These are phyloP conservation scores for Meriones psammophilus DNA, from an alignment of 2,797 vertebrate species.

Conservation along the genomic window DNA sequence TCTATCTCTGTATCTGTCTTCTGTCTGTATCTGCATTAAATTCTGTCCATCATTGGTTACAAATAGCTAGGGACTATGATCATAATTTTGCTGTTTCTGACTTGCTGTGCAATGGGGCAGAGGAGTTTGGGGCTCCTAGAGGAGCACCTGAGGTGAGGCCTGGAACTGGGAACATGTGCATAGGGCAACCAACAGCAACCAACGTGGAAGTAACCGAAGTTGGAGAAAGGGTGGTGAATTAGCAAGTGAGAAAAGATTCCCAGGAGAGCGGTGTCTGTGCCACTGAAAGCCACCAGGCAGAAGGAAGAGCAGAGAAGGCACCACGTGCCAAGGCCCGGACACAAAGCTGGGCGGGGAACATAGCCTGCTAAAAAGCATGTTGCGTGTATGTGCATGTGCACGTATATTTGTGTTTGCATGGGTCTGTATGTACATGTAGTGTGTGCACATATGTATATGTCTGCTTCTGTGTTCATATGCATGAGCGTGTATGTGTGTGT, in stretches of 20 bases:
- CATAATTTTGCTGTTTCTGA: slow-evolving; percentile 7
- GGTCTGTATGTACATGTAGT: not conserved
- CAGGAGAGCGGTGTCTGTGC: not conserved
- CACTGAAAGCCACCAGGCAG: not conserved
- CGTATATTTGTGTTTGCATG: no score
- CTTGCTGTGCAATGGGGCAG: not conserved
- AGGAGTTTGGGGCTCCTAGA: not conserved
- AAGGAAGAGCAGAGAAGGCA: not conserved
- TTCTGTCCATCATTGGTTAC: not conserved
- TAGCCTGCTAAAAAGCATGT: not conserved
- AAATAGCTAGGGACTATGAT: not conserved
- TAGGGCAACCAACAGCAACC: not conserved
- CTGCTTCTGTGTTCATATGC: not conserved
- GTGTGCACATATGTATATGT: not conserved
- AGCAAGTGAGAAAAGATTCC: not conserved
- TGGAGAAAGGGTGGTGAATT: not conserved
- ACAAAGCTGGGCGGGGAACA: not conserved
- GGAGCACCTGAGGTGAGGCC: not conserved
- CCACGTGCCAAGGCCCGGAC: not conserved
- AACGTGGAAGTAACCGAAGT: not conserved
- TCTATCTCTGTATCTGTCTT: no score
- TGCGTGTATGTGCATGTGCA: no score
- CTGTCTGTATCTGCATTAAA: no score
- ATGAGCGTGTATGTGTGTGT: not conserved
- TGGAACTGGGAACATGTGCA: not conserved